Conservation (phyloP, 1,140 invertebrate genomes). For the Drosophila novamexicana region DNA sequence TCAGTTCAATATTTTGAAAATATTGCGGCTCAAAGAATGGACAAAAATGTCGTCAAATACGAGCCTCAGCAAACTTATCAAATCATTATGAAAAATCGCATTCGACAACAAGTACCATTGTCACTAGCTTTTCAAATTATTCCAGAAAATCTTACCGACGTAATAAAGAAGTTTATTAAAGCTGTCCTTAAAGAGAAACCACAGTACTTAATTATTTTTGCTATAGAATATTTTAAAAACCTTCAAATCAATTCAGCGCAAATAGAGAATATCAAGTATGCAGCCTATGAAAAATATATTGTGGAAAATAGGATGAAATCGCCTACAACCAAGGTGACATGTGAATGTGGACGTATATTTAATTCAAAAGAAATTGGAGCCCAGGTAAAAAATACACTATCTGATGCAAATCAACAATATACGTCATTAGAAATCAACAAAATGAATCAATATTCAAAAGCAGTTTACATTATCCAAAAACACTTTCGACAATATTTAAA, state of each 20-base stretch:
- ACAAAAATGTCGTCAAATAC: slow-evolving; percentile 43
- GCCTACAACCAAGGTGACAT: slow-evolving; percentile 43
- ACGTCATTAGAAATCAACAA: background rate
- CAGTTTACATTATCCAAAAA: slow-evolving; percentile 61
- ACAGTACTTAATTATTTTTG: slow-evolving; percentile 84
- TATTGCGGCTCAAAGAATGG: slow-evolving; percentile 81
- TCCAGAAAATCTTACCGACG: slow-evolving; percentile 85
- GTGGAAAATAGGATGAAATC: slow-evolving; percentile 33
- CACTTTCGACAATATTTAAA: slow-evolving; percentile 58
- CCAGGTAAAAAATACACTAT: background rate
- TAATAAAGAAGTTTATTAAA: slow-evolving; percentile 86
- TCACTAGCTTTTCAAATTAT: slow-evolving; percentile 84
- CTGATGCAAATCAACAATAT: background rate
- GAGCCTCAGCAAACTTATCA: slow-evolving; percentile 62
- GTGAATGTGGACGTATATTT: slow-evolving; percentile 54
- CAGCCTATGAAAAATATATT: slow-evolving; percentile 63
- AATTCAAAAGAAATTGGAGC: slow-evolving; percentile 17
- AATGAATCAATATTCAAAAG: slow-evolving; percentile 34
- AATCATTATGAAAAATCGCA: slow-evolving; percentile 65
- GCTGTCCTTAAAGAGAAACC: slow-evolving; percentile 85
- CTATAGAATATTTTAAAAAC: slow-evolving; percentile 85
- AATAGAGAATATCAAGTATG: slow-evolving; percentile 46
- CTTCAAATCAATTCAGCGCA: slow-evolving; percentile 75
- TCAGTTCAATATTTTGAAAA: slow-evolving; percentile 85
- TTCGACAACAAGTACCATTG: slow-evolving; percentile 62